Evolutionary conservation across 2,113 vertebrate species (phyloP).

Genomic region (Proteles cristata): DNA sequence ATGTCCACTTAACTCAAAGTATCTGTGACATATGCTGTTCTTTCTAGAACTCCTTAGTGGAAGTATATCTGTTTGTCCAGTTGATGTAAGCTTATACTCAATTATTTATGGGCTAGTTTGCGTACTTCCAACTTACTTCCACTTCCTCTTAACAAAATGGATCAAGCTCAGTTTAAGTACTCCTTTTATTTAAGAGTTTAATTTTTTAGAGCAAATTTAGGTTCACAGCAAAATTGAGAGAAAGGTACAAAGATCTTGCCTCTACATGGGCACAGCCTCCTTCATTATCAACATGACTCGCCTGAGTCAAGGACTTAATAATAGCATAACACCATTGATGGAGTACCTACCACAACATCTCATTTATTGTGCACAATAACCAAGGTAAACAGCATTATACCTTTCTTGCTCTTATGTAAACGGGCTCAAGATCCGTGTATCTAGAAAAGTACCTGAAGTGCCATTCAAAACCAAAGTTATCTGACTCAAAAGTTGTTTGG

Average conservation of each 20-base stretch:
- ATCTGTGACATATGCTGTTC: background rate
- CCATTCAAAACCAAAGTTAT: background rate
- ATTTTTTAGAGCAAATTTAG: background rate
- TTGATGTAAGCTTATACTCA: background rate
- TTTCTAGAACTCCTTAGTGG: background rate
- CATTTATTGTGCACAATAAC: background rate
- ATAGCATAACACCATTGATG: background rate
- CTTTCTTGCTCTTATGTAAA: background rate
- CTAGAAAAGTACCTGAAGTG: background rate
- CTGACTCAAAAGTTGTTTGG: background rate
- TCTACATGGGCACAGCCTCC: background rate
- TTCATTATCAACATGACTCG: background rate
- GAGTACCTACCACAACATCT: background rate
- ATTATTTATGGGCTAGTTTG: background rate
- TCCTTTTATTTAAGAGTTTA: background rate
- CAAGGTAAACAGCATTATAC: background rate
- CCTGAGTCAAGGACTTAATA: background rate
- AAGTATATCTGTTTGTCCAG: background rate
- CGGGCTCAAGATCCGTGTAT: background rate
- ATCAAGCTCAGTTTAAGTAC: background rate
- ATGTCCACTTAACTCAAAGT: background rate
- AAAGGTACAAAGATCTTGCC: background rate
- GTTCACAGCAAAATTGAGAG: background rate
- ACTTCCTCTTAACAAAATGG: conserved; percentile 12
- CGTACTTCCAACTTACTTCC: background rate